These are phyloP conservation scores for Drosophila barbarae DNA, from an alignment of 2,888 invertebrate genomes.

Conservation along the genomic window DNA sequence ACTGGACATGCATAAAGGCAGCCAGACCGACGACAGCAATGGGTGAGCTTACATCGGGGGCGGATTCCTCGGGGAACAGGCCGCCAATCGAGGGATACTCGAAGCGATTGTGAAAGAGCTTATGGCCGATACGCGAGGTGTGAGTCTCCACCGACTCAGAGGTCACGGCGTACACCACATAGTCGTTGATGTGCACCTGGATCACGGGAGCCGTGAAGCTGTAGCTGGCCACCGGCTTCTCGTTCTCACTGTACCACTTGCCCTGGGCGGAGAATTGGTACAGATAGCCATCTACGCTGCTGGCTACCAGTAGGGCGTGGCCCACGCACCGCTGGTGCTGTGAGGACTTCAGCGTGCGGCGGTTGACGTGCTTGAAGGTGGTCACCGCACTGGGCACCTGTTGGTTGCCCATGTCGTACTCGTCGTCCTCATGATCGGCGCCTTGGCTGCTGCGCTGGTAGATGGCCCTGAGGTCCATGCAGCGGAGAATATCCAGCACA, in stretches of 20 bases:
- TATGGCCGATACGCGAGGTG: slow-evolving; percentile 84
- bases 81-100: slow-evolving; percentile 78
- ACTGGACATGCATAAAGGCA: slow-evolving; percentile 78
- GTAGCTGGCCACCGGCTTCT: slow-evolving; percentile 84
- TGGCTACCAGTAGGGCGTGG: slow-evolving; percentile 76
- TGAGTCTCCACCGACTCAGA: slow-evolving; percentile 89
- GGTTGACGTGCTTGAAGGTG: slow-evolving; percentile 69
- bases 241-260: slow-evolving; percentile 79
- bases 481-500: slow-evolving; percentile 77
- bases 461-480: slow-evolving; percentile 78
- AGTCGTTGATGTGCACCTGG: slow-evolving; percentile 84
- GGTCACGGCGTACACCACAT: slow-evolving; percentile 86
- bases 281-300: slow-evolving; percentile 85
- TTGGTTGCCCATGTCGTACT: slow-evolving; percentile 77
- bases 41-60: slow-evolving; percentile 77
- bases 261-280: slow-evolving; percentile 84
- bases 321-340: slow-evolving; percentile 82
- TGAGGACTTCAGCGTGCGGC: slow-evolving; percentile 81
- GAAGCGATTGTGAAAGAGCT: slow-evolving; percentile 81
- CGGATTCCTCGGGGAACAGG: slow-evolving; percentile 77
- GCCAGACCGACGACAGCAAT: slow-evolving; percentile 78
- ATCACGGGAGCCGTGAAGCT: slow-evolving; percentile 87
- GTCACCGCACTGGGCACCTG: slow-evolving; percentile 75
- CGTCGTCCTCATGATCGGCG: slow-evolving; percentile 64
- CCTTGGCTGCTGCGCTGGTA: slow-evolving; percentile 71